Evolutionary conservation across 2,797 vertebrate genomes (phyloP).

Genomic region (Babyrousa celebensis): DNA sequence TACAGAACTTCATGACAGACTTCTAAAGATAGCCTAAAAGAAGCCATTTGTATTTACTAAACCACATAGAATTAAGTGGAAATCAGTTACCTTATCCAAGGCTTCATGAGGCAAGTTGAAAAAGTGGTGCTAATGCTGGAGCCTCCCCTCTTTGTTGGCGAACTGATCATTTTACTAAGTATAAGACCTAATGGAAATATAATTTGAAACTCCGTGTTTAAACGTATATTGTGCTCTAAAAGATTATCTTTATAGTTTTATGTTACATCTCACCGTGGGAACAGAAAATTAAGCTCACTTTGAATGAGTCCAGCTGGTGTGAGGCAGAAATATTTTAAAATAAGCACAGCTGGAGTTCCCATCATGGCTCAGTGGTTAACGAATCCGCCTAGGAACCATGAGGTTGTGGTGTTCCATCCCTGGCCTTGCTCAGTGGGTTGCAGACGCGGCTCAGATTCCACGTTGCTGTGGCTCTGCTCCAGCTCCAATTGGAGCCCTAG

Average conservation of each 20-base stretch:
- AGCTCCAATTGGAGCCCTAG: too few relatives aligned
- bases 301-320: background rate
- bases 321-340: slow-evolving; percentile 31
- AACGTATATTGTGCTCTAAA: background rate
- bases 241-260: slow-evolving; percentile 41
- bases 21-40: background rate
- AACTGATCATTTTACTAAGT: background rate
- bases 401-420: too few relatives aligned
- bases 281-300: slow-evolving; percentile 11
- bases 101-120: background rate
- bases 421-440: too few relatives aligned
- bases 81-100: background rate
- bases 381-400: too few relatives aligned
- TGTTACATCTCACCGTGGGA: background rate
- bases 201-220: slow-evolving; percentile 30
- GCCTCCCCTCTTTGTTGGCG: background rate
- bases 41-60: background rate
- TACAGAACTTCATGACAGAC: background rate
- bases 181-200: background rate
- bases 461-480: too few relatives aligned
- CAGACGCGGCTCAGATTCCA: too few relatives aligned
- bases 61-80: background rate
- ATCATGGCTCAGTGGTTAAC: too few relatives aligned
- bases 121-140: background rate
- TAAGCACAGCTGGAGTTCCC: background rate